Conservation (phyloP, 2,113 vertebrate genomes). For the Macrotis lagotis region DNA sequence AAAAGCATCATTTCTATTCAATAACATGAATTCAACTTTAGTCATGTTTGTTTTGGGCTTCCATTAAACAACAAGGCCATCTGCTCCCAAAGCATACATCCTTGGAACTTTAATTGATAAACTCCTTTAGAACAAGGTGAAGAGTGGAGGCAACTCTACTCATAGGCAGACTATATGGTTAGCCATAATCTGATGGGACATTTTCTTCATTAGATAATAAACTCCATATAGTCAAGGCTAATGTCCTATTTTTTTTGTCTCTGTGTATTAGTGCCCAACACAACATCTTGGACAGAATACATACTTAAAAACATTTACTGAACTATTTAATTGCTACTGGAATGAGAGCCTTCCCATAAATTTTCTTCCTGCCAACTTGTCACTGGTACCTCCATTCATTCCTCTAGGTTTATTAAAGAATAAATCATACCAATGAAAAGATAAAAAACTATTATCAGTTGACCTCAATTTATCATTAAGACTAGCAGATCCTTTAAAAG, state of each 20-base stretch:
- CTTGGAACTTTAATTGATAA: background rate
- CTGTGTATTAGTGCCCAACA: background rate
- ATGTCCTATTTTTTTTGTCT: background rate
- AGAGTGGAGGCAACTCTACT: background rate
- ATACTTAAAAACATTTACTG: background rate
- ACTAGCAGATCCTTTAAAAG: background rate
- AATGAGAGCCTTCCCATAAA: background rate
- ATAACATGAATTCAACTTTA: background rate
- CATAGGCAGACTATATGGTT: background rate
- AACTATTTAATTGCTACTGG: background rate
- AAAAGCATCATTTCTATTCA: background rate
- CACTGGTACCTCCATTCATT: background rate
- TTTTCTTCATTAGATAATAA: background rate
- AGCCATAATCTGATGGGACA: background rate
- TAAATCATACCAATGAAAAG: background rate
- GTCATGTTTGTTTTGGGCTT: background rate
- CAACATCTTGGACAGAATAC: background rate
- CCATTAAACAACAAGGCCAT: background rate
- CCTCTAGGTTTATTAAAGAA: background rate
- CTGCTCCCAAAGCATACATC: background rate
- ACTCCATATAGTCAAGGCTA: background rate
- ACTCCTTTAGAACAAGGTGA: background rate
- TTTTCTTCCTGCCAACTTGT: background rate
- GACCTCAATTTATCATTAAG: background rate
- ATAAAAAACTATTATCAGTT: background rate